These are phyloP conservation scores for Oceanodroma leucorhoa DNA, from an alignment of 2,797 vertebrate genomes.

Conservation along the genomic window DNA sequence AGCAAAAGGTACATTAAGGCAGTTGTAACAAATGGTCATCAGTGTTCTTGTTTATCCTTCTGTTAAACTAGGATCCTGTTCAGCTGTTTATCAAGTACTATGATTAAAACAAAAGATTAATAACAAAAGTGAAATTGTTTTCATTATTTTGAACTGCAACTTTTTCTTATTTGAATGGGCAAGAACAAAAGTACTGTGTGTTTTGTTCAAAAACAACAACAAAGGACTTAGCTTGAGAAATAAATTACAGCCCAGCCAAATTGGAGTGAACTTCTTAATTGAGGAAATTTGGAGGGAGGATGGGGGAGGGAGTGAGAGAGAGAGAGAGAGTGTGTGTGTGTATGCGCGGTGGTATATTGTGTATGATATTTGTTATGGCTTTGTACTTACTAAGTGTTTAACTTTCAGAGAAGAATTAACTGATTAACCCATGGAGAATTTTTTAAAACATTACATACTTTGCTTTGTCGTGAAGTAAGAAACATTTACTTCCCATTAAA, in stretches of 20 bases:
- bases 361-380: background rate
- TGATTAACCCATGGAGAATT: background rate
- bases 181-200: conserved; percentile 63
- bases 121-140: conserved; percentile 66
- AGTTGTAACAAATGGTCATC: conserved; percentile 68
- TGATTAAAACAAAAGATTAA: conserved; percentile 68
- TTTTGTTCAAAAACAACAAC: background rate
- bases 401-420: conserved; percentile 55
- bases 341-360: background rate
- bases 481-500: conserved; percentile 8
- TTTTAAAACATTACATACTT: background rate
- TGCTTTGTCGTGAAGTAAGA: background rate
- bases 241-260: conserved; percentile 43
- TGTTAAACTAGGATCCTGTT: conserved; percentile 69
- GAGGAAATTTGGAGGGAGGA: conserved; percentile 37
- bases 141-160: conserved; percentile 63
- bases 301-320: background rate
- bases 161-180: conserved; percentile 49
- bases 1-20: conserved; percentile 69
- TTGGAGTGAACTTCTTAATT: conserved; percentile 53
- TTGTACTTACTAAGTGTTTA: conserved; percentile 54
- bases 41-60: conserved; percentile 65
- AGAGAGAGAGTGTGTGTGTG: background rate
- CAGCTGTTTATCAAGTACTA: conserved; percentile 68
- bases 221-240: conserved; percentile 33